Evolutionary conservation across 2,888 invertebrate genomes (phyloP).

Genomic region (Podotricha telesiphe): DNA sequence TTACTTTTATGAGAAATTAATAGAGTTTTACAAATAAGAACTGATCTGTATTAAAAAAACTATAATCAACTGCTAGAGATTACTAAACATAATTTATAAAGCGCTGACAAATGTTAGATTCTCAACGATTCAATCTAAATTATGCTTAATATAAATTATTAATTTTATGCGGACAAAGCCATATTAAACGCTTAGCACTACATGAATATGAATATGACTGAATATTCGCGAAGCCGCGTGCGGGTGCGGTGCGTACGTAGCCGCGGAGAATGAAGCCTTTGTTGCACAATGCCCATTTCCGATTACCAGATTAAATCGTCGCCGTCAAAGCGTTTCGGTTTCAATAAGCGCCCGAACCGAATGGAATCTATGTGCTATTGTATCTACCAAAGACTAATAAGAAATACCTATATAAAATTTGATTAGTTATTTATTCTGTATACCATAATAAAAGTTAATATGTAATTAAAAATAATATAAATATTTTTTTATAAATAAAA

Average conservation of each 20-base stretch:
- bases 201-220: slow-evolving; percentile 24
- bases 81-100: no score
- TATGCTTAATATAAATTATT: not conserved
- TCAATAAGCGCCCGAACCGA: slow-evolving; percentile 63
- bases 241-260: slow-evolving; percentile 36
- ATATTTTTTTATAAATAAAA: no score
- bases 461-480: no score
- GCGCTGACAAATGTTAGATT: no score
- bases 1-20: no score
- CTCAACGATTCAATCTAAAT: no score
- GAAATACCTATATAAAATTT: slow-evolving; percentile 5
- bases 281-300: slow-evolving; percentile 82
- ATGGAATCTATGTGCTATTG: slow-evolving; percentile 50
- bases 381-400: slow-evolving; percentile 12
- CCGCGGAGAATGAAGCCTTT: slow-evolving; percentile 73
- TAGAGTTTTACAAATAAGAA: no score
- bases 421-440: no score
- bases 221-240: slow-evolving; percentile 39
- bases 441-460: no score
- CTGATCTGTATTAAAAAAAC: no score
- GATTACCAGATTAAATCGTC: slow-evolving; percentile 82
- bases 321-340: slow-evolving; percentile 69
- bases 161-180: not conserved
- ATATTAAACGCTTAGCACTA: not conserved
- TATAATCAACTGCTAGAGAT: no score